A percentile compares a stretch with the other conserved stretches of the same genome.
These are phyloP conservation scores for Anorthoa munda DNA, from an alignment of 2,888 invertebrate genomes.

Conservation along the genomic window DNA sequence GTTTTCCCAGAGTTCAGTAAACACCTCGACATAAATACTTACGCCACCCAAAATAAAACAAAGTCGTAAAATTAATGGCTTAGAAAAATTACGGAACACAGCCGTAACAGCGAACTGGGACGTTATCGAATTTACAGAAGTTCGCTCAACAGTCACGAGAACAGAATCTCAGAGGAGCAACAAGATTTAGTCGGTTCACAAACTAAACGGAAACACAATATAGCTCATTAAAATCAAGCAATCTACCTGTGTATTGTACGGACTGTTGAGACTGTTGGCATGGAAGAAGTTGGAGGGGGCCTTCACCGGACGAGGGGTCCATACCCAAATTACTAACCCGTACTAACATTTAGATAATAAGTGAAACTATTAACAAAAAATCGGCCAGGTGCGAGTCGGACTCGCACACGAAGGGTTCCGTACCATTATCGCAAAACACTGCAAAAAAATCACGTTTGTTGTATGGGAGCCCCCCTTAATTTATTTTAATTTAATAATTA, in stretches of 20 bases:
- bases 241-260: slow-evolving; percentile 29
- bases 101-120: slow-evolving; percentile 46
- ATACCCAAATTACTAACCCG: no score
- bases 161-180: slow-evolving; percentile 52
- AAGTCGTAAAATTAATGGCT: slow-evolving; percentile 50
- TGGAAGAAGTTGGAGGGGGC: no score
- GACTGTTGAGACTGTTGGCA: no score
- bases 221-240: slow-evolving; percentile 16
- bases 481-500: no score
- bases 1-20: slow-evolving; percentile 1
- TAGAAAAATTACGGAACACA: slow-evolving; percentile 47
- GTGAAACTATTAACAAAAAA: no score
- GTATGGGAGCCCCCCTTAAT: no score
- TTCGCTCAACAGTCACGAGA: slow-evolving; percentile 34
- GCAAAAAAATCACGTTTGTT: no score
- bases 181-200: slow-evolving; percentile 39
- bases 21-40: slow-evolving; percentile 36
- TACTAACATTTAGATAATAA: no score
- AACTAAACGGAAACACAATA: slow-evolving; percentile 42
- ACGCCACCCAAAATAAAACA: slow-evolving; percentile 44
- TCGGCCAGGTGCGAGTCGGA: no score
- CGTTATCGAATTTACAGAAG: slow-evolving; percentile 60
- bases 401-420: no score
- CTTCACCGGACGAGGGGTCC: no score
- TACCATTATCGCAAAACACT: no score